Evolutionary conservation across 2,888 invertebrate genomes (phyloP).

Genomic region (Hylaea fasciaria): DNA sequence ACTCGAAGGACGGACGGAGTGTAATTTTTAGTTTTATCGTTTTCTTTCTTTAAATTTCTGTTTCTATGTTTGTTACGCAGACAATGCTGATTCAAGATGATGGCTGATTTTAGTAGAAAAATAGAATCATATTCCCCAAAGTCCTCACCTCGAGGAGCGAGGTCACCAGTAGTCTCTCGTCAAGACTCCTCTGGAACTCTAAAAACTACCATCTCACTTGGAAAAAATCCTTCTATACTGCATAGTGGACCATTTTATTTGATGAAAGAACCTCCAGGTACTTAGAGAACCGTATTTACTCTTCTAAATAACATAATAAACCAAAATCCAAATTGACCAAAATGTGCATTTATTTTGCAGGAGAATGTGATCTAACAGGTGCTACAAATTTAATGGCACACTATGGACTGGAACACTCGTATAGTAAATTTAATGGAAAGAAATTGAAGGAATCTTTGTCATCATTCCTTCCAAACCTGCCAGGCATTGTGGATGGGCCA

Average conservation of each 20-base stretch:
- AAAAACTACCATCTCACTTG: slow-evolving; percentile 98
- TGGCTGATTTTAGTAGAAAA: slow-evolving; percentile 96
- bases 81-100: slow-evolving; percentile 90
- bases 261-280: slow-evolving; percentile 98
- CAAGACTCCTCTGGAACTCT: slow-evolving; percentile 99
- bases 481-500: slow-evolving; percentile 97
- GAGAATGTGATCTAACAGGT: slow-evolving; percentile 96
- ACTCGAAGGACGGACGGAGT: slow-evolving; percentile 52
- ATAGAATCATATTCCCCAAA: slow-evolving; percentile 98
- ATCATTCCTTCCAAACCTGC: slow-evolving; percentile 97
- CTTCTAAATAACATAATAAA: background rate
- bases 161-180: slow-evolving; percentile 97
- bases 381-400: slow-evolving; percentile 98
- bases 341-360: slow-evolving; percentile 73
- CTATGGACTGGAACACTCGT: slow-evolving; percentile 98
- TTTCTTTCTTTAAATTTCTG: slow-evolving; percentile 71
- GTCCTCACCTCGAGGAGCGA: slow-evolving; percentile 96
- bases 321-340: background rate
- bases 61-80: slow-evolving; percentile 70
- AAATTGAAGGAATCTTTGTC: slow-evolving; percentile 97
- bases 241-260: slow-evolving; percentile 99
- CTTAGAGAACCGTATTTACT: slow-evolving; percentile 29
- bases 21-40: slow-evolving; percentile 70
- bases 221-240: slow-evolving; percentile 98
- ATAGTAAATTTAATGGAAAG: slow-evolving; percentile 98